Evolutionary conservation across 2,113 vertebrate genomes (phyloP).

Genomic region (Cromileptes altivelis): DNA sequence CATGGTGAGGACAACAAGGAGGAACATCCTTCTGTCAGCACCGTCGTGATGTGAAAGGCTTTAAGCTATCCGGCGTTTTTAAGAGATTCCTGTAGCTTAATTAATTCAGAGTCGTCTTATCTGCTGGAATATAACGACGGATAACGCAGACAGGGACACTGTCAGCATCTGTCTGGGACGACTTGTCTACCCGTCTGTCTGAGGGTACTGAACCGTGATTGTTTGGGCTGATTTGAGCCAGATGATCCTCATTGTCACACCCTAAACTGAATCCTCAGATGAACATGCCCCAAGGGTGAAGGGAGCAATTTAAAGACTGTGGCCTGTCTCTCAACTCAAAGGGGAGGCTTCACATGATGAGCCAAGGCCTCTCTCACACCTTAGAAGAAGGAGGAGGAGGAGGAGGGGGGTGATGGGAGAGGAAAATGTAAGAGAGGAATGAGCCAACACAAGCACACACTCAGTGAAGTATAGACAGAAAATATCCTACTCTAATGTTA

Average conservation of each 20-base stretch:
- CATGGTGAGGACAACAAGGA: conserved; percentile 60
- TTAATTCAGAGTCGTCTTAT: conserved; percentile 78
- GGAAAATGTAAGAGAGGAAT: conserved; percentile 18
- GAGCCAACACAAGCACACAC: neutral
- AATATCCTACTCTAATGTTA: neutral
- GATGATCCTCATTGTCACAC: conserved; percentile 74
- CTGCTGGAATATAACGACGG: conserved; percentile 52
- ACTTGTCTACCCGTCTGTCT: conserved; percentile 54
- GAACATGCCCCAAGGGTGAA: conserved; percentile 55
- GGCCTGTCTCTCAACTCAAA: conserved; percentile 65
- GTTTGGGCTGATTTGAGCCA: conserved; percentile 71
- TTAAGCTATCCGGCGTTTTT: conserved; percentile 55
- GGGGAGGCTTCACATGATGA: conserved; percentile 51
- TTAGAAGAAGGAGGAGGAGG: neutral
- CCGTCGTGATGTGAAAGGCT: conserved; percentile 52
- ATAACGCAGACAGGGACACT: conserved; percentile 41
- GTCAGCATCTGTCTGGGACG: conserved; percentile 64
- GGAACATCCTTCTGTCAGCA: conserved; percentile 69
- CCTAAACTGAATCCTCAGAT: conserved; percentile 69
- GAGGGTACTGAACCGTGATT: conserved; percentile 59
- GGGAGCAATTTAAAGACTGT: conserved; percentile 52
- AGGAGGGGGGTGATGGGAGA: neutral
- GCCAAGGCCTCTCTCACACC: conserved; percentile 39
- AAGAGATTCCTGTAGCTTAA: conserved; percentile 64
- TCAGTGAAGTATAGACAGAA: neutral